phyloP scores from a whole-genome alignment of 1,140 invertebrate genomes.

The Meloidogyne chitwoodi region DNA sequence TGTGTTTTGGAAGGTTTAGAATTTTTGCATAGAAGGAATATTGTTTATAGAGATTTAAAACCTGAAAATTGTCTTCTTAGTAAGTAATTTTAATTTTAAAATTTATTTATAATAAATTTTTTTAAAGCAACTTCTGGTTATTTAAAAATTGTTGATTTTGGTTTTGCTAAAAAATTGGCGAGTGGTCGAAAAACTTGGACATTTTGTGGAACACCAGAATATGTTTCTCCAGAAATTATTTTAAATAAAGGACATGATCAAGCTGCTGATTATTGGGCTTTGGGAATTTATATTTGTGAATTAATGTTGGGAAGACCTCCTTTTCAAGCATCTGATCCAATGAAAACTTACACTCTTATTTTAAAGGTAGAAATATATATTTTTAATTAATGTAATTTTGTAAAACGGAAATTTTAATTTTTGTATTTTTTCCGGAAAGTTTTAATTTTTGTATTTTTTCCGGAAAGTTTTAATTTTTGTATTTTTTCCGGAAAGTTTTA shows the following conservation, averaged over 20 bases:
- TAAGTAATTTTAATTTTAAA: background rate
- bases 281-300: conserved; percentile 93
- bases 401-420: background rate
- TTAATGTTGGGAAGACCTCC: conserved; percentile 71
- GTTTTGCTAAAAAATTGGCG: conserved; percentile 87
- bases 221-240: conserved; percentile 95
- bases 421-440: background rate
- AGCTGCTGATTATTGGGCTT: conserved; percentile 95
- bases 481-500: no score
- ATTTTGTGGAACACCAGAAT: conserved; percentile 87
- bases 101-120: background rate
- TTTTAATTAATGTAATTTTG: no score
- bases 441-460: background rate
- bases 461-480: no score
- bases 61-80: conserved; percentile 24
- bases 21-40: conserved; percentile 88
- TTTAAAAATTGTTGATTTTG: conserved; percentile 74
- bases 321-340: conserved; percentile 76
- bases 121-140: conserved; percentile 51
- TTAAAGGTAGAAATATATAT: conserved; percentile 67
- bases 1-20: conserved; percentile 95
- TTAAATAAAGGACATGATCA: conserved; percentile 94
- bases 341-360: conserved; percentile 99
- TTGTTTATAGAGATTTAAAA: conserved; percentile 95
- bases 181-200: conserved; percentile 92